Evolutionary conservation across 2,113 vertebrate genomes (phyloP).

Genomic region (Panthera tigris): DNA sequence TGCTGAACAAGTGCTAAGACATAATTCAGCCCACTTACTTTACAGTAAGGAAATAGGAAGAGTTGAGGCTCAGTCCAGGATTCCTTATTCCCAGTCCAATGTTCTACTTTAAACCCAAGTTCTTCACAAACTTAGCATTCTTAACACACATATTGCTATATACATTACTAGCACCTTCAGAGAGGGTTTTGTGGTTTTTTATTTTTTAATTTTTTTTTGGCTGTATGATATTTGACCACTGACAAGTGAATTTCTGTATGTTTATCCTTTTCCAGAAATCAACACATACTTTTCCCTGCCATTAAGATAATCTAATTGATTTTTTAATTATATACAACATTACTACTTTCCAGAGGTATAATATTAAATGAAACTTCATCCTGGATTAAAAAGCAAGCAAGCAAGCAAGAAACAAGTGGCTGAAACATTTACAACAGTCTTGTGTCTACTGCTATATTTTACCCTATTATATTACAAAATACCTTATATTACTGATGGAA

Average conservation of each 20-base stretch:
- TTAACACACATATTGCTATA: neutral
- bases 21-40: neutral
- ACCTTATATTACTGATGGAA: neutral
- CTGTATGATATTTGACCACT: neutral
- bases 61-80: neutral
- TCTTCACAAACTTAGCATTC: neutral
- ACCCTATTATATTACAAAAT: neutral
- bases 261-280: constrained; percentile 20
- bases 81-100: neutral
- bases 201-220: neutral
- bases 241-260: neutral
- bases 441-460: neutral
- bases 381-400: neutral
- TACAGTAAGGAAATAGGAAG: neutral
- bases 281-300: neutral
- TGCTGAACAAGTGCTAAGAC: neutral
- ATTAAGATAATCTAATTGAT: constrained; percentile 11
- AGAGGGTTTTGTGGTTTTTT: neutral
- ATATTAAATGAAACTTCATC: constrained; percentile 27
- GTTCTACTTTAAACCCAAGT: neutral
- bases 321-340: neutral
- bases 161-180: neutral
- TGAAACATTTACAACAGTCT: neutral
- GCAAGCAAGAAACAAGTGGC: neutral
- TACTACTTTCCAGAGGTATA: neutral